Conservation (phyloP, 2,797 vertebrate genomes). For the Gymnothorax javanicus region DNA sequence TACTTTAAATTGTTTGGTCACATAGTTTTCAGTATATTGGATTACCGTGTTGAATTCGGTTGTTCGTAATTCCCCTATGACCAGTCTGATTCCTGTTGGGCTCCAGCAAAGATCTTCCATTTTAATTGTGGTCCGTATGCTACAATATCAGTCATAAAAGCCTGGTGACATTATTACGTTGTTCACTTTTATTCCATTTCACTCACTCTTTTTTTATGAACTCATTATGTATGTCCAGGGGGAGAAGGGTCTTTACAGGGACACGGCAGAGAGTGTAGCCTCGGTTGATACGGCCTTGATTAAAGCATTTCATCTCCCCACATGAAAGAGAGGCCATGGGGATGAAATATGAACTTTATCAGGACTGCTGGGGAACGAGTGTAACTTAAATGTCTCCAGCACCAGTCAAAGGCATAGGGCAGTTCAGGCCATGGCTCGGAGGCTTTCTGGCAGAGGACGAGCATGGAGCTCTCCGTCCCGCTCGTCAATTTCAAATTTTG, state of each 20-base stretch:
- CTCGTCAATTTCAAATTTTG: neutral
- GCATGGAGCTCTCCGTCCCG: slow-evolving; percentile 10
- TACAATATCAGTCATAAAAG: slow-evolving; percentile 47
- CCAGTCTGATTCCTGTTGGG: slow-evolving; percentile 11
- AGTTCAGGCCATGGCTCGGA: neutral
- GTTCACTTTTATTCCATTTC: slow-evolving; percentile 54
- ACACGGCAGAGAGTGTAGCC: slow-evolving; percentile 28
- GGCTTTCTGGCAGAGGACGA: neutral
- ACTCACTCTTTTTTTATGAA: slow-evolving; percentile 57
- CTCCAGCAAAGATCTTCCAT: slow-evolving; percentile 38
- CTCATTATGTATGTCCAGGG: slow-evolving; percentile 52
- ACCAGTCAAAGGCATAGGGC: slow-evolving; percentile 5
- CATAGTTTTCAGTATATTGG: neutral
- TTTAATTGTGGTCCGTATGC: slow-evolving; percentile 42
- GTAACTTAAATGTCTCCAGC: slow-evolving; percentile 7
- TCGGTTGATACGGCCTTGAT: slow-evolving; percentile 40
- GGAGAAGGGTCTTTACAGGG: slow-evolving; percentile 35
- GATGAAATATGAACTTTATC: slow-evolving; percentile 23
- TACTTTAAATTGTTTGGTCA: neutral
- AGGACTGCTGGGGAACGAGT: neutral
- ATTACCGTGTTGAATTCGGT: neutral
- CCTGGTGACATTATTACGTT: slow-evolving; percentile 50
- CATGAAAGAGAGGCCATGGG: slow-evolving; percentile 41
- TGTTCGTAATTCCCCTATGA: neutral
- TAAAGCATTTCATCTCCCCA: slow-evolving; percentile 45